Conservation (phyloP, 2,888 invertebrate species). For the Phragmatobia fuliginosa region DNA sequence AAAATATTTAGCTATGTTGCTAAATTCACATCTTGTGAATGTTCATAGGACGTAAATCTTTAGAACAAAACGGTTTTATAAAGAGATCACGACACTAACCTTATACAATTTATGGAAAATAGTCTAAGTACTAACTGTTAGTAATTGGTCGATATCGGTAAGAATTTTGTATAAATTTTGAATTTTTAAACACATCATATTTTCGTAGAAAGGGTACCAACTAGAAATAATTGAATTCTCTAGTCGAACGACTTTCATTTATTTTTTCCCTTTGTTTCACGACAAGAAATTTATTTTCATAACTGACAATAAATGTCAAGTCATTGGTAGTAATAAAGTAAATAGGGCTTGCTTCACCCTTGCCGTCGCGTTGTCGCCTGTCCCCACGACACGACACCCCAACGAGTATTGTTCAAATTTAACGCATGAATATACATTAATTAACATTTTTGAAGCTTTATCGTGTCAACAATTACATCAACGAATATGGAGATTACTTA, state of each 20-base stretch:
- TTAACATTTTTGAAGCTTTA: constrained; percentile 35
- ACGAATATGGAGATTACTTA: constrained; percentile 10
- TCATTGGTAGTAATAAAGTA: constrained; percentile 79
- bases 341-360: constrained; percentile 65
- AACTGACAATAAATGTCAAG: constrained; percentile 81
- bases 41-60: not conserved
- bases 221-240: constrained; percentile 17
- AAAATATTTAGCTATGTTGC: not conserved
- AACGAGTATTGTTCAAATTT: constrained; percentile 36
- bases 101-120: not conserved
- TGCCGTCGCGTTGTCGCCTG: constrained; percentile 52
- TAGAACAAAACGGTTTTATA: no score
- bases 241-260: constrained; percentile 69
- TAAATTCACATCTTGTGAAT: no score
- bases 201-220: not conserved
- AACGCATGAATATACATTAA: constrained; percentile 40
- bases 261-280: constrained; percentile 62
- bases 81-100: no score
- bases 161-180: not conserved
- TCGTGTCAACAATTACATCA: constrained; percentile 27
- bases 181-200: not conserved
- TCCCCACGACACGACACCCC: constrained; percentile 31
- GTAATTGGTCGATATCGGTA: not conserved
- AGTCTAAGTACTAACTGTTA: not conserved
- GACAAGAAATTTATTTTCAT: constrained; percentile 79